These are phyloP conservation scores for Heliconius congener DNA, from an alignment of 1,140 invertebrate species.

Conservation along the genomic window DNA sequence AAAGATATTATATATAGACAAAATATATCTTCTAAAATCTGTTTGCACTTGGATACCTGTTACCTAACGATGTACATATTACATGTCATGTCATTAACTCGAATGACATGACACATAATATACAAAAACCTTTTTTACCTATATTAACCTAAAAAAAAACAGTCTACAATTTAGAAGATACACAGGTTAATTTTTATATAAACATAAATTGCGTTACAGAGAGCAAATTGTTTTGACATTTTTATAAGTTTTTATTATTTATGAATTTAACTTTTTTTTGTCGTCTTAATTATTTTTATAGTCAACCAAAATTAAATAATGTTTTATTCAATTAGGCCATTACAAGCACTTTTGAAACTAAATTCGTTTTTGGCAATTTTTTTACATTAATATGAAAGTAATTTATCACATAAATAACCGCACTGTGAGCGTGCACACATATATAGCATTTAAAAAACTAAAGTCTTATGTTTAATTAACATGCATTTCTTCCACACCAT, in stretches of 20 bases:
- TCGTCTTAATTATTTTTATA: too few relatives aligned
- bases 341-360: not conserved
- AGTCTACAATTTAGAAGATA: slow-evolving; percentile 2
- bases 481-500: not conserved
- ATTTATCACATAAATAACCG: not conserved
- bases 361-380: not conserved
- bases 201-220: not conserved
- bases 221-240: not conserved
- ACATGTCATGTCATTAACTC: too few relatives aligned
- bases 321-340: too few relatives aligned
- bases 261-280: too few relatives aligned
- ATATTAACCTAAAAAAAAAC: not conserved
- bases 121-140: not conserved
- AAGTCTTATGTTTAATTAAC: not conserved
- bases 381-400: too few relatives aligned
- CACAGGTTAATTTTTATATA: not conserved
- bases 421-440: too few relatives aligned
- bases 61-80: too few relatives aligned
- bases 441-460: not conserved
- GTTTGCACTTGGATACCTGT: not conserved
- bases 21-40: not conserved
- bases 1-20: not conserved
- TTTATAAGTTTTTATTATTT: too few relatives aligned
- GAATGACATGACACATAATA: not conserved
- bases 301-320: too few relatives aligned